Base-by-base conservation (phyloP, 2,113 vertebrate species). In the Archocentrus centrarchus region DNA sequence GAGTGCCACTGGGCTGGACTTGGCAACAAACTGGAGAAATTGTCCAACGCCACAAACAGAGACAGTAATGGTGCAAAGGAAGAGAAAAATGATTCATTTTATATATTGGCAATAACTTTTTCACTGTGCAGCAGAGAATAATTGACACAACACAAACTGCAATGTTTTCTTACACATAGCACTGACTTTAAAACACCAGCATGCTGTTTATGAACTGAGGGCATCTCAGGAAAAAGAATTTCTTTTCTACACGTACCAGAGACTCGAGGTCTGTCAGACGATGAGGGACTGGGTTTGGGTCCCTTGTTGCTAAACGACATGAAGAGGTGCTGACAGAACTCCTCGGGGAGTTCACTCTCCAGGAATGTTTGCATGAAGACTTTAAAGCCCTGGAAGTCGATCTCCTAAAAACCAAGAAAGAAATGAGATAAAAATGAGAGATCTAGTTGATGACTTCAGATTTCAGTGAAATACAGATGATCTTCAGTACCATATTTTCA, bases 351-450 rank as follows among this genome's bases (percentile, higher is more conserved):
- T 18, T 99, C 97, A 1, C 96, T 97, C 91, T 99, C 98, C 91
- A 99, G 92, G 88, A 99, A 99, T 2, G 97, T 98, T 94, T 98
- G 97, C 98, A 99, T 99, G 88, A 99, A 99, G 30, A 98, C 93
- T 94, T 96, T 97, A 94, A 99, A 98, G 17, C 97, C 98, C 91
- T 98, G 96, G 92, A 97, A 97, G 95, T 99, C 97, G 76, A 98
- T 98, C 20, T 97, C 97, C 97, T 98, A 59, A 18, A 82, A 24
- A 79, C 6, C 14, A 86, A 60, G 24, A 44, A 30, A 70, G 44
- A 39, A 62, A 77, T 0, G 76, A n/a, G 47, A 50, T 6, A 15
- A 32, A 50, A 59, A 3, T 11, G 11, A 50, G 62, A 62, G 58
- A 9, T 4, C 59, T 47, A 15, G 57, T 39, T 2, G 5, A 11